Base-by-base conservation (phyloP, 2,797 vertebrate species). In the Sebastiscus tertius region DNA sequence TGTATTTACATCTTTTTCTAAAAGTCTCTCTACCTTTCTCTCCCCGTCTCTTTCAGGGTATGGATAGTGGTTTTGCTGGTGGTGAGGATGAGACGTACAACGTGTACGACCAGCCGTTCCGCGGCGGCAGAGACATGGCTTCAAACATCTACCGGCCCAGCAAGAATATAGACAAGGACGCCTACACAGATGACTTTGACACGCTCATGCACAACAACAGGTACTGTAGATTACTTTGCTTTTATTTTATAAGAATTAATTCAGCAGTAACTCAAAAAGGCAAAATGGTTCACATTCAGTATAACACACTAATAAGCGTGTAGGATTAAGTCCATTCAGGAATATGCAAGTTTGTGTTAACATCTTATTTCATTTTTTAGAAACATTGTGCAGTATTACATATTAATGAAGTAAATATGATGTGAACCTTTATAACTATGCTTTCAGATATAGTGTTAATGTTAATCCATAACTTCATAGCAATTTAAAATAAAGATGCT, bases 61-160 rank as follows among this genome's bases (percentile, higher is more conserved):
- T 99, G 97, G 98, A 99, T 84, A 99, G 98, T 13, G 98, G 98
- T 77, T 99, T 99, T 90, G 97, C 97, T 13, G 98, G 97, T 24
- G 98, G 98, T 75, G 98, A 99, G 81, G 98, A 99, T 69, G 98
- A 99, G 87, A 95, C 96, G 5, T 99, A 99, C 84, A 99, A 97
- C 24, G 98, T 99, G 78, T 99, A 99, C 42, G 97, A 98, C 91
- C 96, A 99, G 87, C 97, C 98, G 1, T 99, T 98, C 95, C 97
- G 96, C 85, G 92, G 96, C 34, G 95, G 95, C 81, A 96, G 97
- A 93, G 97, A 99, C 88, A 97, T 99, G 97, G 98, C 97, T n/a
- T 96, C 98, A 73, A 98, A 96, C 88, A 98, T 99, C 89, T 99
- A 99, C 94, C 96, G 97, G 77, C 98, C 99, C 76, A 97, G 95